A percentile compares a stretch with the other conserved stretches of the same genome.
Evolutionary conservation across 92 coral and sea anemone genomes (phyloP).

Genomic region (Actinostola sp.): DNA sequence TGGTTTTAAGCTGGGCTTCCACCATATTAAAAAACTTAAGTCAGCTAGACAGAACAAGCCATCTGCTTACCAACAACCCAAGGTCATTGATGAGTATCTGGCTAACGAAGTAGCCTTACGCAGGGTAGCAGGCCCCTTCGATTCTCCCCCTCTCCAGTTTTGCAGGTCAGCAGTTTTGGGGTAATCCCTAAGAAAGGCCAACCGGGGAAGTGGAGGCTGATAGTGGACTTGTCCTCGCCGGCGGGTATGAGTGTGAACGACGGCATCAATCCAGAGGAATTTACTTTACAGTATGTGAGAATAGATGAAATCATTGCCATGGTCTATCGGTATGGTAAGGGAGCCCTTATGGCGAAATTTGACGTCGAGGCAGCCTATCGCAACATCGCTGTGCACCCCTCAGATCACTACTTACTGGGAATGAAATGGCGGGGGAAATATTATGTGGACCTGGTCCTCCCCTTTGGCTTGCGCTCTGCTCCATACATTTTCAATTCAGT

Average conservation of each 20-base stretch:
- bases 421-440: too few relatives aligned
- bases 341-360: conserved; percentile 42
- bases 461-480: conserved; percentile 51
- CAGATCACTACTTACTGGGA: too few relatives aligned
- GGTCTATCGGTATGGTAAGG: conserved; percentile 22
- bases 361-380: conserved; percentile 45
- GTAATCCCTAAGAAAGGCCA: too few relatives aligned
- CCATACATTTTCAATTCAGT: conserved; percentile 53
- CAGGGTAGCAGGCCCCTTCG: conserved; percentile 50
- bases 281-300: conserved; percentile 10
- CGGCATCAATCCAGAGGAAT: conserved; percentile 27
- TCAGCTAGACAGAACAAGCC: conserved; percentile 40
- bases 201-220: too few relatives aligned
- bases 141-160: conserved; percentile 22
- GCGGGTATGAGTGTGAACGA: conserved; percentile 10
- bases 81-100: conserved; percentile 39
- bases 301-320: conserved; percentile 25
- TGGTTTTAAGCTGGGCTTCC: conserved; percentile 29
- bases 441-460: conserved; percentile 29
- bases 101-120: conserved; percentile 14
- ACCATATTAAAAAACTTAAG: conserved; percentile 3
- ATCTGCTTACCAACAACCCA: conserved; percentile 43
- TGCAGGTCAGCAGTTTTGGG: too few relatives aligned
- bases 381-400: too few relatives aligned
- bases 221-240: too few relatives aligned